Conservation (phyloP, 2,113 vertebrate species). For the Lasiurus cinereus region DNA sequence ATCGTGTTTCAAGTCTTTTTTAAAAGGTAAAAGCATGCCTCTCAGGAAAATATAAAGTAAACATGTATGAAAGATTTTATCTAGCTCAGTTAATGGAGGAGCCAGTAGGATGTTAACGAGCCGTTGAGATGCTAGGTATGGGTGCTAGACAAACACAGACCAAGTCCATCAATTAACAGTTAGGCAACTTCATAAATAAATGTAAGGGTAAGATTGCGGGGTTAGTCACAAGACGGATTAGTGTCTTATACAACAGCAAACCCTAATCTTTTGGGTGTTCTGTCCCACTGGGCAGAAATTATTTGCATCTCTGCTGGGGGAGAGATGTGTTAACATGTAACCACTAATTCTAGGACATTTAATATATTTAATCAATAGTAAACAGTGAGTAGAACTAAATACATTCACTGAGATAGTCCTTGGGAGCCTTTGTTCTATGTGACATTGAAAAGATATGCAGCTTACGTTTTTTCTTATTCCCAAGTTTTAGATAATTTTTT, state of each 20-base stretch:
- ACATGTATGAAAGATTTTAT: background rate
- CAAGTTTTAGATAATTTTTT: conserved; percentile 42
- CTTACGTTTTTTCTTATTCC: background rate
- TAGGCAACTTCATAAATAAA: background rate
- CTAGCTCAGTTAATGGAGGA: background rate
- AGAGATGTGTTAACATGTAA: background rate
- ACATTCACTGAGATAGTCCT: background rate
- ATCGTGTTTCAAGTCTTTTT: conserved; percentile 6
- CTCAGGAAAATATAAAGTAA: conserved; percentile 8
- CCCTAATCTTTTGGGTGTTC: background rate
- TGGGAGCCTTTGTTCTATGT: background rate
- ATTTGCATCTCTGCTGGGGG: background rate
- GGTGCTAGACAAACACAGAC: background rate
- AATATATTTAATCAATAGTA: background rate
- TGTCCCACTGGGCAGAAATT: background rate
- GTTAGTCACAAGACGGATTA: background rate
- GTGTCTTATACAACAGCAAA: background rate
- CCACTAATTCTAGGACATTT: background rate
- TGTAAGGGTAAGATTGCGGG: background rate
- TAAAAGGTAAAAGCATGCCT: background rate
- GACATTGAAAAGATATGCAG: background rate
- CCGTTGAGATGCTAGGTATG: background rate
- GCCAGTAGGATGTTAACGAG: background rate
- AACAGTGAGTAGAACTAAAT: background rate
- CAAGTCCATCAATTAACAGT: background rate